These are phyloP conservation scores for Andrena fulva DNA, from an alignment of 2,888 invertebrate species.

Conservation along the genomic window DNA sequence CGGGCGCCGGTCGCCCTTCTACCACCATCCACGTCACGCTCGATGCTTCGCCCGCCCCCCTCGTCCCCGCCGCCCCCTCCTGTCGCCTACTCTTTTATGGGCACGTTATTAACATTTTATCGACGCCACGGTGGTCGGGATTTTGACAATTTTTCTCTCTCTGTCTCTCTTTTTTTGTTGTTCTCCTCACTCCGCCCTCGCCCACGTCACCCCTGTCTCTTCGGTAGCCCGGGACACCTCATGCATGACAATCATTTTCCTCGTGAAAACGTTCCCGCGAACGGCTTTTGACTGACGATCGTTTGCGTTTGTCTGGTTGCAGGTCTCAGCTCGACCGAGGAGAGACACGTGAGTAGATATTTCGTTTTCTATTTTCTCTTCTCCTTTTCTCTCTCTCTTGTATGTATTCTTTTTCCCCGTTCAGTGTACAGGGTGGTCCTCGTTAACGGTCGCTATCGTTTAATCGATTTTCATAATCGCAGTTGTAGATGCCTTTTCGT, in stretches of 20 bases:
- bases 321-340: conserved; percentile 89
- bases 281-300: conserved; percentile 60
- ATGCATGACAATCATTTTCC: conserved; percentile 53
- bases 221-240: conserved; percentile 9
- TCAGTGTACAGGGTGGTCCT: conserved; percentile 1
- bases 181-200: neutral
- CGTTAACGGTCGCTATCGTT: too few species aligned
- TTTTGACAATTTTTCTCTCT: conserved; percentile 47
- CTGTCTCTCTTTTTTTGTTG: neutral
- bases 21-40: conserved; percentile 20
- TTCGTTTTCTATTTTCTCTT: conserved; percentile 29
- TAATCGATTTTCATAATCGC: too few species aligned
- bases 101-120: conserved; percentile 80
- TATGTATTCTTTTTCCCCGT: neutral
- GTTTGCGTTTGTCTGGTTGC: conserved; percentile 78
- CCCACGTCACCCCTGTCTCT: neutral
- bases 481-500: too few species aligned
- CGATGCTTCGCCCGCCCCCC: conserved; percentile 16
- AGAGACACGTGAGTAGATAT: conserved; percentile 87
- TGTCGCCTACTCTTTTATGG: conserved; percentile 46
- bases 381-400: conserved; percentile 9
- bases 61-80: conserved; percentile 33
- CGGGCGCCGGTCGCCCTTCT: conserved; percentile 71
- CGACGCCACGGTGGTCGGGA: conserved; percentile 66
- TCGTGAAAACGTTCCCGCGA: conserved; percentile 37